Conservation (phyloP, 2,113 vertebrate genomes). For the Cricetomys ansorgei region DNA sequence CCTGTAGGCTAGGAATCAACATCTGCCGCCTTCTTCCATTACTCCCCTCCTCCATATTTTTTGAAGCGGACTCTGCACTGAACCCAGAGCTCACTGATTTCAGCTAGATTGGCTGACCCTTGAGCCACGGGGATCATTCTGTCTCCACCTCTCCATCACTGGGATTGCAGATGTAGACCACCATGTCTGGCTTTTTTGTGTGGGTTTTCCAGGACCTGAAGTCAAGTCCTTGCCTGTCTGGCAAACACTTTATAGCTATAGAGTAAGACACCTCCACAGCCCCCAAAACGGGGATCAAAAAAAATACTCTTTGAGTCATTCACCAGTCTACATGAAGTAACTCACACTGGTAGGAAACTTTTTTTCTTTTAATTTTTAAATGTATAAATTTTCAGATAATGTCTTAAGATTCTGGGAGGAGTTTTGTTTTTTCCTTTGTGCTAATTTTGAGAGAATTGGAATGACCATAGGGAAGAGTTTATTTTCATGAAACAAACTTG, state of each 20-base stretch:
- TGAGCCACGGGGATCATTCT: no score
- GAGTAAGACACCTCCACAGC: background rate
- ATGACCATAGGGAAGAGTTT: background rate
- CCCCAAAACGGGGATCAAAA: background rate
- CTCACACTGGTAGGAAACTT: background rate
- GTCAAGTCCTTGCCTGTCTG: background rate
- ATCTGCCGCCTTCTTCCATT: background rate
- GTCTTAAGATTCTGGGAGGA: background rate
- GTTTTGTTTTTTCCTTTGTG: background rate
- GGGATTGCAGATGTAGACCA: background rate
- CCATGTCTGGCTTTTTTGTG: background rate
- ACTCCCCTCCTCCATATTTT: background rate
- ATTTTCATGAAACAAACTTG: background rate
- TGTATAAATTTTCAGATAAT: background rate
- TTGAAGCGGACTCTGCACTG: background rate
- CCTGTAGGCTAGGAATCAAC: no score
- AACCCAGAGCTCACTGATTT: background rate
- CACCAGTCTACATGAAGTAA: background rate
- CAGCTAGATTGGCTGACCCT: background rate
- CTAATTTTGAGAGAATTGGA: background rate
- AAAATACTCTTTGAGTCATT: fast-evolving
- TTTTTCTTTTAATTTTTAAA: background rate
- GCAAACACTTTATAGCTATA: background rate
- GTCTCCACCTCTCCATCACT: background rate
- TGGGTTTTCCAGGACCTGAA: background rate